Conservation (phyloP, 2,113 vertebrate species). For the Promerops cafer region DNA sequence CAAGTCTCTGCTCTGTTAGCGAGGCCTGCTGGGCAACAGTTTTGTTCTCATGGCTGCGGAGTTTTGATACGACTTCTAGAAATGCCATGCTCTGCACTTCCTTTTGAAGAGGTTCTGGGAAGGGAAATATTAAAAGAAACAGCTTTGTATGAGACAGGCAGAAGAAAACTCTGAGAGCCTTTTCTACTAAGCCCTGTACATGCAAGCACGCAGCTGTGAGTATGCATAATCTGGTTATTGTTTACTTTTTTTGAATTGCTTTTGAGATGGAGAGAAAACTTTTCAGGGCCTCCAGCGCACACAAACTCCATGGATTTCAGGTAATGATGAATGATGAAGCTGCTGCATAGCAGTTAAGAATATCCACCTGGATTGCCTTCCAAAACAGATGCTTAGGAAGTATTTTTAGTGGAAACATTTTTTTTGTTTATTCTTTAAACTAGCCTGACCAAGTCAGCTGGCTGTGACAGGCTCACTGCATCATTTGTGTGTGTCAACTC, state of each 20-base stretch:
- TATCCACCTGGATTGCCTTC: background rate
- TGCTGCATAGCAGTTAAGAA: background rate
- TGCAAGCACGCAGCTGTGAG: background rate
- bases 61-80: conserved; percentile 91
- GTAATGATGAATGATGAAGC: background rate
- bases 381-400: background rate
- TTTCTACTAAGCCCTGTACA: background rate
- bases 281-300: no score
- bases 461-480: background rate
- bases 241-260: background rate
- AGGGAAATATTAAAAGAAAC: conserved; percentile 19
- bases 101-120: conserved; percentile 81
- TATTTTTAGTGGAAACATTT: background rate
- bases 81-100: conserved; percentile 91
- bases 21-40: conserved; percentile 96
- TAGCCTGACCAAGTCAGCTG: background rate
- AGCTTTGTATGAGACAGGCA: background rate
- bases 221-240: rapidly evolving
- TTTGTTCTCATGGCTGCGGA: conserved; percentile 96
- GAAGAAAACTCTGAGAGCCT: background rate
- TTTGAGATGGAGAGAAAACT: background rate
- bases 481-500: background rate
- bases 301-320: background rate
- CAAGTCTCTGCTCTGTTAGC: conserved; percentile 95
- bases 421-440: background rate